Evolutionary conservation across 1,140 invertebrate genomes (phyloP).

Genomic region (Oryzaephilus surinamensis): DNA sequence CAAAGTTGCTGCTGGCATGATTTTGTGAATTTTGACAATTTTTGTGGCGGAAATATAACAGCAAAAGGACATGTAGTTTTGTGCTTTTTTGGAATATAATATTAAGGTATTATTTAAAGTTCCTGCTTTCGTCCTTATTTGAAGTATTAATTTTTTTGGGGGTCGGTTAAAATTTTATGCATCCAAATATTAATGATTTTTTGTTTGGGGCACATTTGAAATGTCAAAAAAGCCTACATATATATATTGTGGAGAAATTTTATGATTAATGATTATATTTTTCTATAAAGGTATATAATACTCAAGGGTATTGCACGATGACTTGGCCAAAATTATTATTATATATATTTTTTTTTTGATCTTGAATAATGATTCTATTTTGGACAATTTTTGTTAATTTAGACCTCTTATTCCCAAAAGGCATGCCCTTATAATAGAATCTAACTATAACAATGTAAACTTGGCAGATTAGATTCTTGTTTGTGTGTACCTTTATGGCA

Average conservation of each 20-base stretch:
- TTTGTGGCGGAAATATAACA: constrained; percentile 5
- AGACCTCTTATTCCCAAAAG: constrained; percentile 1
- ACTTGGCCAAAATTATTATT: constrained; percentile 25
- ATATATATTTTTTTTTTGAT: constrained; percentile 12
- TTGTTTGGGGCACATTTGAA: constrained; percentile 30
- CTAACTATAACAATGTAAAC: constrained; percentile 24
- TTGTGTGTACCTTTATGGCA: no score
- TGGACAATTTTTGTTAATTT: constrained; percentile 7
- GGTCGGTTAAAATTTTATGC: constrained; percentile 4
- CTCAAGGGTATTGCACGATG: constrained; percentile 29
- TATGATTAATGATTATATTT: constrained; percentile 25
- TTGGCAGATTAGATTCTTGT: constrained; percentile 28
- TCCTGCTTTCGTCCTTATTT: no score
- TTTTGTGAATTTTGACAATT: no score
- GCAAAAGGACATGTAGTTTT: constrained; percentile 14
- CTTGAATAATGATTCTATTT: constrained; percentile 25
- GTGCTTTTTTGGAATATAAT: no score
- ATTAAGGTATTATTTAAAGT: no score
- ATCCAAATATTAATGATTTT: constrained; percentile 34
- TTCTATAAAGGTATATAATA: constrained; percentile 9
- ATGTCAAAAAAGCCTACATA: constrained; percentile 35
- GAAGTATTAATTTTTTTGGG: no score
- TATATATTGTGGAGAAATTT: constrained; percentile 30
- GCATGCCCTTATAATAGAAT: constrained; percentile 19
- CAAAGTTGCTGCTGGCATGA: no score